These are phyloP conservation scores for Cossypha caffra DNA, from an alignment of 2,797 vertebrate species.

Conservation along the genomic window DNA sequence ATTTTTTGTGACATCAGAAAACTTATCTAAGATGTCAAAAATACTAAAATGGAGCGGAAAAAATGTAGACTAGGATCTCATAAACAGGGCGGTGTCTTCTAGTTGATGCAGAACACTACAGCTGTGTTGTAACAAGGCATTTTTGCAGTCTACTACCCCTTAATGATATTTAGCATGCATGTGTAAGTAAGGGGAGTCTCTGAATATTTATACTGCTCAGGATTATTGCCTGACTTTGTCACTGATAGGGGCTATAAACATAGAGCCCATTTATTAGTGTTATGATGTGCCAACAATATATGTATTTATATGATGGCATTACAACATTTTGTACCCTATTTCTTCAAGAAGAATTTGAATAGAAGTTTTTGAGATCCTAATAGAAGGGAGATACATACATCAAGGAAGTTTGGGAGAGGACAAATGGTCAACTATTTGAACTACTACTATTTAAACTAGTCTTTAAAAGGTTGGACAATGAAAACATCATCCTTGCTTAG, in stretches of 20 bases:
- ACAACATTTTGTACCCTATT: not conserved
- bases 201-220: not conserved
- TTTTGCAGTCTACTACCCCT: not conserved
- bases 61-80: not conserved
- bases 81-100: not conserved
- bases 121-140: not conserved
- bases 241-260: not conserved
- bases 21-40: not conserved
- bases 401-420: not conserved
- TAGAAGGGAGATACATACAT: not conserved
- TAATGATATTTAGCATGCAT: not conserved
- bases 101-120: not conserved
- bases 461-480: not conserved
- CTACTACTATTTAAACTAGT: not conserved
- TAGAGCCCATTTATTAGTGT: accelerated
- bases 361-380: not conserved
- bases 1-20: not conserved
- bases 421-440: not conserved
- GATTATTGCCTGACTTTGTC: not conserved
- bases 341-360: not conserved
- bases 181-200: not conserved
- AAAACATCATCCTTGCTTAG: not conserved
- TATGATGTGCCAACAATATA: not conserved
- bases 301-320: not conserved
- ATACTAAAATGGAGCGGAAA: not conserved